These are phyloP conservation scores for Azorinus chamasolen DNA, from an alignment of 2,888 invertebrate species.

Conservation along the genomic window DNA sequence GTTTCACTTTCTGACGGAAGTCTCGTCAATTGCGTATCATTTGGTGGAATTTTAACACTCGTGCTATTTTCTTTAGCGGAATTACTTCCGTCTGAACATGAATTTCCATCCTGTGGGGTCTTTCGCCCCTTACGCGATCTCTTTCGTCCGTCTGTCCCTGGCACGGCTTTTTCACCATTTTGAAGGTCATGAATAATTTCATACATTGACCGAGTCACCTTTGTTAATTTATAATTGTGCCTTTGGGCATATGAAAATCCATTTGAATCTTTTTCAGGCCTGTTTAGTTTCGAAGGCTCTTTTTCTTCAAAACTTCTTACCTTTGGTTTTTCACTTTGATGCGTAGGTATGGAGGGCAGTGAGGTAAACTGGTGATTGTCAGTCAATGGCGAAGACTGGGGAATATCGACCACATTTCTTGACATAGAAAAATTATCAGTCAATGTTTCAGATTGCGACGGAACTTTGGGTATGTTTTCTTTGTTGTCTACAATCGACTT, in stretches of 20 bases:
- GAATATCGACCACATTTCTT: conserved; percentile 37
- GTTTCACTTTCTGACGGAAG: conserved; percentile 33
- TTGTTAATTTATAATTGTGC: conserved; percentile 73
- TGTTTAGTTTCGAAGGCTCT: conserved; percentile 34
- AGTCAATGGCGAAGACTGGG: conserved; percentile 2
- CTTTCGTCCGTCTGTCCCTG: conserved; percentile 36
- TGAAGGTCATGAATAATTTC: conserved; percentile 74
- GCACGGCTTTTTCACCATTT: conserved; percentile 54
- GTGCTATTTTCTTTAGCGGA: conserved; percentile 48
- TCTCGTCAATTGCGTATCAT: not conserved
- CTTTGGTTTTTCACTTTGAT: conserved; percentile 21
- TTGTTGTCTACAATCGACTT: conserved; percentile 26
- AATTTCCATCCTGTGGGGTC: conserved; percentile 30
- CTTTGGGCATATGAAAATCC: conserved; percentile 69
- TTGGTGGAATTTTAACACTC: conserved; percentile 53
- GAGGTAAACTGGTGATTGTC: conserved; percentile 50
- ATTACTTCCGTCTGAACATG: conserved; percentile 41
- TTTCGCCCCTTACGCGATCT: conserved; percentile 49
- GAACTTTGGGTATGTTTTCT: conserved; percentile 26
- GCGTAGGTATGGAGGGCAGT: conserved; percentile 54
- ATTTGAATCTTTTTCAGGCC: conserved; percentile 3
- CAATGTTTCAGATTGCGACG: conserved; percentile 17
- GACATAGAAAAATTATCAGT: conserved; percentile 64
- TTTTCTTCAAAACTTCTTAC: conserved; percentile 25
- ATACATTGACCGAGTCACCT: conserved; percentile 74